phyloP scores from a whole-genome alignment of 2,888 invertebrate species.

The Orchesella flavescens region DNA sequence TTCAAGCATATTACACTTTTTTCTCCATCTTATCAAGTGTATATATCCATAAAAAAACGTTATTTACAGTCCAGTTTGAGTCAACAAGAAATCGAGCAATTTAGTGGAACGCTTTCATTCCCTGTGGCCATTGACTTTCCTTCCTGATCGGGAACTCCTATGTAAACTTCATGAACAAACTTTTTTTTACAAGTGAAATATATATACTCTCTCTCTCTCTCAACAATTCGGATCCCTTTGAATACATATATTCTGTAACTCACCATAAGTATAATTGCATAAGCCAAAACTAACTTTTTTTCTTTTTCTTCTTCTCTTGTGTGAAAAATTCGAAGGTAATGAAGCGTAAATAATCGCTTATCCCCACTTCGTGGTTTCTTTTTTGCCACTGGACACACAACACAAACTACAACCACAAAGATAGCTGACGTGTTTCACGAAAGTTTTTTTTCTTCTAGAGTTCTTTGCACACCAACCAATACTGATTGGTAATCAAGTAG shows the following conservation, averaged over 20 bases:
- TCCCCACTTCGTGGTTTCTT: slow-evolving; percentile 67
- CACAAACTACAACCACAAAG: slow-evolving; percentile 11
- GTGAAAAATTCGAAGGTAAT: slow-evolving; percentile 68
- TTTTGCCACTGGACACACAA: slow-evolving; percentile 68
- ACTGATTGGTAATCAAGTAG: slow-evolving; percentile 18
- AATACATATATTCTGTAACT: neutral
- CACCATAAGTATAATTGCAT: slow-evolving; percentile 36
- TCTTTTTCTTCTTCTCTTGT: slow-evolving; percentile 36
- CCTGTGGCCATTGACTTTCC: slow-evolving; percentile 60
- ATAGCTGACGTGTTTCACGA: slow-evolving; percentile 52
- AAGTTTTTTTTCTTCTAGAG: neutral
- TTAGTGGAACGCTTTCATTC: slow-evolving; percentile 59
- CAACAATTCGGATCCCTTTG: slow-evolving; percentile 32
- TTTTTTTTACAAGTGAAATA: slow-evolving; percentile 29
- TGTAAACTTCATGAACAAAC: slow-evolving; percentile 49
- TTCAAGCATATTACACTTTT: neutral
- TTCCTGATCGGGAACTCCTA: slow-evolving; percentile 59
- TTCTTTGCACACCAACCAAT: neutral
- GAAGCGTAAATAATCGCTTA: slow-evolving; percentile 72
- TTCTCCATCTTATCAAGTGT: neutral
- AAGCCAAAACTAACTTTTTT: slow-evolving; percentile 43
- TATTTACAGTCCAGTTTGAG: slow-evolving; percentile 5
- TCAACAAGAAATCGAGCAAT: slow-evolving; percentile 36
- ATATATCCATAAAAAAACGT: neutral
- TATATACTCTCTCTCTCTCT: no score